Conservation (phyloP, 2,888 invertebrate genomes). For the Caenorhabditis imperialis region DNA sequence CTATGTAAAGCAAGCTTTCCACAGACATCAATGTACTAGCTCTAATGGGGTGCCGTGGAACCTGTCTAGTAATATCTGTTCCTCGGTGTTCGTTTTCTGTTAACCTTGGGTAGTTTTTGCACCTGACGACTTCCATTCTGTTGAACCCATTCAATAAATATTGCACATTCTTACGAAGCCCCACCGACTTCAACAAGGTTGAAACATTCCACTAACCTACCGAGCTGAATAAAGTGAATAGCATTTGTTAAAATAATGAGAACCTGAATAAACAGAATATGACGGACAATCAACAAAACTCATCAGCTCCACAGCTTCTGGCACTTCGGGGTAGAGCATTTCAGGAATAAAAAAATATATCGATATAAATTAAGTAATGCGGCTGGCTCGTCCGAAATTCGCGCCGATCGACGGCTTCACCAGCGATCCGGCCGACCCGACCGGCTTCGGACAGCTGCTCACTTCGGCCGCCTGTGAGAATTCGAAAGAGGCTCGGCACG, state of each 20-base stretch:
- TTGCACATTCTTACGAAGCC: constrained; percentile 14
- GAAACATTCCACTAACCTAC: constrained; percentile 7
- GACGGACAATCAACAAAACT: constrained; percentile 12
- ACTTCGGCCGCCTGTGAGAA: constrained; percentile 24
- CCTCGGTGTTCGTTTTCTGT: constrained; percentile 45
- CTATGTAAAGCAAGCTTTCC: constrained; percentile 51
- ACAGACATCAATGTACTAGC: constrained; percentile 17
- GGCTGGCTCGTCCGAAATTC: constrained; percentile 91
- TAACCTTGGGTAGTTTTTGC: constrained; percentile 45
- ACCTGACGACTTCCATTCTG: constrained; percentile 47
- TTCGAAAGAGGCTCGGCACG: constrained; percentile 65
- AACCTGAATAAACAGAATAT: constrained; percentile 9
- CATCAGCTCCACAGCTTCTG: constrained; percentile 30
- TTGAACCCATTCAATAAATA: constrained; percentile 51
- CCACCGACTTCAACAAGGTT: constrained; percentile 4
- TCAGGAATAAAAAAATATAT: neutral
- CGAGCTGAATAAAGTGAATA: neutral
- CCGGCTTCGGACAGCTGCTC: constrained; percentile 49
- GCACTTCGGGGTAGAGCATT: constrained; percentile 34
- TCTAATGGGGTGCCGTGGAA: constrained; percentile 28
- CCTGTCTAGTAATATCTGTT: constrained; percentile 25
- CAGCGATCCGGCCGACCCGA: constrained; percentile 82
- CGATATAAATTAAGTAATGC: constrained; percentile 84
- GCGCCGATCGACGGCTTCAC: constrained; percentile 86
- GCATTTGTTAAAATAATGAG: neutral